These are phyloP conservation scores for Coecobrya sp. DNA, from an alignment of 2,888 invertebrate genomes.

Conservation along the genomic window DNA sequence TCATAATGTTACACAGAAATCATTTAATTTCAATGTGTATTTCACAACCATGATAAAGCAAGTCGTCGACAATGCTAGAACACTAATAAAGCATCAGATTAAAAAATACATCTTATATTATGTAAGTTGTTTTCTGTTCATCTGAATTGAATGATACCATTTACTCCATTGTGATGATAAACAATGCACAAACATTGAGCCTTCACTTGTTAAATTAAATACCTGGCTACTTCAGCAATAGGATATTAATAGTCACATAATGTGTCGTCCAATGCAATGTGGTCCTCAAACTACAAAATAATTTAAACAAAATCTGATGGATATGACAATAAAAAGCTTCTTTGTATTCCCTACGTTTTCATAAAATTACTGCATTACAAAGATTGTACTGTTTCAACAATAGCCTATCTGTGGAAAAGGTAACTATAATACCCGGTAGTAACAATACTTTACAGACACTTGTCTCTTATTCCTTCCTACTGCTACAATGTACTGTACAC, in stretches of 20 bases:
- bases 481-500: not conserved
- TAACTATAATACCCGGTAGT: conserved; percentile 73
- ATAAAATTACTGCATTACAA: conserved; percentile 28
- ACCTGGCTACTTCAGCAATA: conserved; percentile 28
- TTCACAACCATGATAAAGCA: conserved; percentile 29
- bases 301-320: conserved; percentile 5
- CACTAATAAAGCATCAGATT: not conserved
- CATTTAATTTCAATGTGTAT: conserved; percentile 1
- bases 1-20: conserved; percentile 32
- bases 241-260: conserved; percentile 51
- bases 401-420: conserved; percentile 22
- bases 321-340: not conserved
- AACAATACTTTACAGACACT: conserved; percentile 12
- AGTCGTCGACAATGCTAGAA: conserved; percentile 22
- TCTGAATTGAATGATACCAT: conserved; percentile 28
- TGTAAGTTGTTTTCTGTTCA: conserved; percentile 18
- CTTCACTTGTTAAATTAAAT: not conserved
- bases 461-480: conserved; percentile 30
- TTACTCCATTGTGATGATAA: conserved; percentile 49
- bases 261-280: conserved; percentile 28
- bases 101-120: conserved; percentile 28
- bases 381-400: conserved; percentile 20
- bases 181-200: conserved; percentile 21
- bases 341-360: conserved; percentile 2
- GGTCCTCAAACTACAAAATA: conserved; percentile 14